Evolutionary conservation across 2,113 vertebrate genomes (phyloP), one percentile per base, ranked within the genome.

Genomic region (Falcunculus frontatus): DNA sequence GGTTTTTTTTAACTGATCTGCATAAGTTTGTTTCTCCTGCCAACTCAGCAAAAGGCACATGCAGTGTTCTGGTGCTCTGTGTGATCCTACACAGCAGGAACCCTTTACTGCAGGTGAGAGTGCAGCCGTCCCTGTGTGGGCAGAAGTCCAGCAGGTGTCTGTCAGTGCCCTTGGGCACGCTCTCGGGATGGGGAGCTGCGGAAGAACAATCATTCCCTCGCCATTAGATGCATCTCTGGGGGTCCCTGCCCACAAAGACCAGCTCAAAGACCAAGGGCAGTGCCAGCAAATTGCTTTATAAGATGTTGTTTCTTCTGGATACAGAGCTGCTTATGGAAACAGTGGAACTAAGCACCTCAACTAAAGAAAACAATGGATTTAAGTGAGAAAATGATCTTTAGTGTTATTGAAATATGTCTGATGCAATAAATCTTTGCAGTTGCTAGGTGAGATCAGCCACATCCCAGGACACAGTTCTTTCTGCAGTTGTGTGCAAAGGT

Each of bases 111-210:
- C n/a, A 22, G 46, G 41, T 29, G 75, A 46, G 44, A 0, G 0
- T 13, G 13, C 35, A 22, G 37, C 33, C 46, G 47, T 47, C 9
- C 10, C 42, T 12, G 16, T n/a, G 47, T 1, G 6, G 14, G 32
- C 57, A 39, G 62, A 33, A 37, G 39, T 30, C 39, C 72, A 52
- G 30, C 16, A 12, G 57, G 4, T 55, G 30, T 47, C 47, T 17
- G 4, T 37, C 65, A 60, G 29, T 47, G 56, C 20, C 47, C 30
- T 13, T 1, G 2, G 18, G 13, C 14, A 26, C 1, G 1, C 23
- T 13, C 11, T 2, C 0, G 11, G 59, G 19, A 22, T 56, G 53
- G 20, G 81, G 19, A 80, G 15, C 3, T 1, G 4, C 23, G 42
- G 29, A 56, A 39, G 11, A 18, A 42, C 26, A 37, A 13, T 11